These are phyloP conservation scores for Scaptomyza caliginosa DNA, from an alignment of 2,888 invertebrate genomes.

Conservation along the genomic window DNA sequence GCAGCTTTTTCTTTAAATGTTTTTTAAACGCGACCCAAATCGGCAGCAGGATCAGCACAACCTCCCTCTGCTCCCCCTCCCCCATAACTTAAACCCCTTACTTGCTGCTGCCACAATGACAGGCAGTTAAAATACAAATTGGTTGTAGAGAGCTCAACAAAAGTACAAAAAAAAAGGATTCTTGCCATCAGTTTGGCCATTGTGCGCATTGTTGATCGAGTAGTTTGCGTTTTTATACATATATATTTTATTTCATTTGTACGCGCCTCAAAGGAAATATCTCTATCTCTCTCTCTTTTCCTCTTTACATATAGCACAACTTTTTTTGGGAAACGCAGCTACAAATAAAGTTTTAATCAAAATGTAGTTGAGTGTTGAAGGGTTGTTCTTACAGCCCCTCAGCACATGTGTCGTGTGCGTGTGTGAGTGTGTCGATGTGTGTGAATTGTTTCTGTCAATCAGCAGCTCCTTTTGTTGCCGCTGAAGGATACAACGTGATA, in stretches of 20 bases:
- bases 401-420: slow-evolving; percentile 10
- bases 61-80: background rate
- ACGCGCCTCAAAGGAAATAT: slow-evolving; percentile 65
- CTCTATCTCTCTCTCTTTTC: background rate
- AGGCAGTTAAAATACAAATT: slow-evolving; percentile 39
- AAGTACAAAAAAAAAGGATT: slow-evolving; percentile 53
- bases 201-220: slow-evolving; percentile 72
- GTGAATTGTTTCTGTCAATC: slow-evolving; percentile 79
- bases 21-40: slow-evolving; percentile 36
- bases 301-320: background rate
- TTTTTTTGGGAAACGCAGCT: slow-evolving; percentile 51
- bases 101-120: slow-evolving; percentile 45
- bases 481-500: slow-evolving; percentile 78
- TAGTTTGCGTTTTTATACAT: slow-evolving; percentile 55
- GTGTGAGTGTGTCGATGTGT: slow-evolving; percentile 17
- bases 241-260: slow-evolving; percentile 40
- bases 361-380: slow-evolving; percentile 79
- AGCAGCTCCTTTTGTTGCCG: slow-evolving; percentile 76
- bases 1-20: slow-evolving; percentile 68
- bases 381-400: slow-evolving; percentile 60
- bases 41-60: slow-evolving; percentile 15
- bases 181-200: slow-evolving; percentile 59
- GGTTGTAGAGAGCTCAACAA: slow-evolving; percentile 17
- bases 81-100: background rate
- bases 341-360: slow-evolving; percentile 77